A percentile compares a stretch with the other conserved stretches of the same genome.
Evolutionary conservation across 2,888 invertebrate species (phyloP).

Genomic region (Cistogaster globosa): DNA sequence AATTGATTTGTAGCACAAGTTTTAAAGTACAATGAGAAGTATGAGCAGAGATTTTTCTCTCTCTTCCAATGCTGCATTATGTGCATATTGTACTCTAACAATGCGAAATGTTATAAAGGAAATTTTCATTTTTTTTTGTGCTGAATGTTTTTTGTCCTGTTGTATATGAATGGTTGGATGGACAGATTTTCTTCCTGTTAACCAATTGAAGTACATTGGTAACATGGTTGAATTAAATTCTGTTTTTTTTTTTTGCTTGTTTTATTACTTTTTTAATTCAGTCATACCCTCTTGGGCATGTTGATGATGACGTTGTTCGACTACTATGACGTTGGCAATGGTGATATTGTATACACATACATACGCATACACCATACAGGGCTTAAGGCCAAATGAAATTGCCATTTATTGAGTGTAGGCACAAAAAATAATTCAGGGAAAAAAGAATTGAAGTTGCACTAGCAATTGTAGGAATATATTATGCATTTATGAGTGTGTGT

Average conservation of each 20-base stretch:
- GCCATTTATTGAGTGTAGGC: slow-evolving; percentile 61
- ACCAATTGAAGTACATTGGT: slow-evolving; percentile 66
- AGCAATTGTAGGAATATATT: neutral
- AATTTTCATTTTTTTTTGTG: slow-evolving; percentile 46
- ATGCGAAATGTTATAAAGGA: slow-evolving; percentile 62
- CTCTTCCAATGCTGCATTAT: slow-evolving; percentile 10
- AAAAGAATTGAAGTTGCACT: slow-evolving; percentile 27
- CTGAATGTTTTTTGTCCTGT: slow-evolving; percentile 5
- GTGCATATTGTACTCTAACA: slow-evolving; percentile 43
- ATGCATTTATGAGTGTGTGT: no score
- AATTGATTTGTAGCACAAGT: slow-evolving; percentile 69
- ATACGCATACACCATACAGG: slow-evolving; percentile 1
- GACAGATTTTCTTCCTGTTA: slow-evolving; percentile 59
- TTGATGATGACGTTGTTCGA: slow-evolving; percentile 53
- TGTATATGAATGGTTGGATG: slow-evolving; percentile 49
- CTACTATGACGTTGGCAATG: slow-evolving; percentile 39
- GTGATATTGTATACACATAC: slow-evolving; percentile 21
- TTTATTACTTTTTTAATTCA: slow-evolving; percentile 26
- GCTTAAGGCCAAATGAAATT: slow-evolving; percentile 62
- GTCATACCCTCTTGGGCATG: slow-evolving; percentile 54
- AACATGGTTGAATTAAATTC: slow-evolving; percentile 63
- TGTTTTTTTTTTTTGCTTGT: neutral
- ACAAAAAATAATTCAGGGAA: slow-evolving; percentile 17
- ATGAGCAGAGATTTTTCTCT: slow-evolving; percentile 9
- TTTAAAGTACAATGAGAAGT: slow-evolving; percentile 50